These are phyloP conservation scores for Halocaridina rubra DNA, from an alignment of 2,888 invertebrate genomes.

Conservation along the genomic window DNA sequence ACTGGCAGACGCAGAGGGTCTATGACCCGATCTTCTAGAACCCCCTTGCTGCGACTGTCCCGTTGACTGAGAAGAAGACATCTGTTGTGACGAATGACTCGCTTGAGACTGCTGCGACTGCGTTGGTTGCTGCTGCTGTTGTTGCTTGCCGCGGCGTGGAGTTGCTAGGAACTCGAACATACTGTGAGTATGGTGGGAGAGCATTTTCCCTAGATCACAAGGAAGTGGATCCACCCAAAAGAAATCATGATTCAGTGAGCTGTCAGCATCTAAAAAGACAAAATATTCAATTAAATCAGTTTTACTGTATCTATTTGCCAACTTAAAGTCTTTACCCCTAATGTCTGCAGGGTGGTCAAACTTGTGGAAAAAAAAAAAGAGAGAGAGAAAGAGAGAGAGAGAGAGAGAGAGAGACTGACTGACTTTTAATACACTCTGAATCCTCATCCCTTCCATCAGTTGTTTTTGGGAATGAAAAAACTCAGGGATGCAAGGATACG, in stretches of 20 bases:
- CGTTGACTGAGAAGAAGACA: constrained; percentile 2
- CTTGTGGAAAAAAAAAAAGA: too few species aligned
- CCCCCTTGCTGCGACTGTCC: constrained; percentile 3
- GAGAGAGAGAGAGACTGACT: too few species aligned
- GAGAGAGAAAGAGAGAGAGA: too few species aligned
- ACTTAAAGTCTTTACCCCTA: too few species aligned
- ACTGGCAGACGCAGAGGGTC: constrained; percentile 56
- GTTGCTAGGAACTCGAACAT: constrained; percentile 95
- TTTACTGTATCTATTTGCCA: too few species aligned
- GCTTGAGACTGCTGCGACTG: constrained; percentile 18
- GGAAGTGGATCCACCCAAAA: constrained; percentile 99
- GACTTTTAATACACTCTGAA: too few species aligned
- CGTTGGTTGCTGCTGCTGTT: constrained; percentile 35
- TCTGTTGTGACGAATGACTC: background rate
- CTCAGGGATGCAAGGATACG: too few species aligned
- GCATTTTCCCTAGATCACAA: constrained; percentile 88
- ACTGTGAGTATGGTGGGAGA: constrained; percentile 88
- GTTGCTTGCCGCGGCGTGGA: constrained; percentile 74
- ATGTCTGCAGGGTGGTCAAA: too few species aligned
- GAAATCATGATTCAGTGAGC: constrained; percentile 95
- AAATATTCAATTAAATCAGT: too few species aligned
- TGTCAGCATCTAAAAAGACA: constrained; percentile 83
- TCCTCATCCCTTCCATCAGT: too few species aligned
- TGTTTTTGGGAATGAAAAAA: too few species aligned
- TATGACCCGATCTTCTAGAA: constrained; percentile 43